Evolutionary conservation across 2,113 vertebrate species (phyloP).

Genomic region (Leucosticte australis): DNA sequence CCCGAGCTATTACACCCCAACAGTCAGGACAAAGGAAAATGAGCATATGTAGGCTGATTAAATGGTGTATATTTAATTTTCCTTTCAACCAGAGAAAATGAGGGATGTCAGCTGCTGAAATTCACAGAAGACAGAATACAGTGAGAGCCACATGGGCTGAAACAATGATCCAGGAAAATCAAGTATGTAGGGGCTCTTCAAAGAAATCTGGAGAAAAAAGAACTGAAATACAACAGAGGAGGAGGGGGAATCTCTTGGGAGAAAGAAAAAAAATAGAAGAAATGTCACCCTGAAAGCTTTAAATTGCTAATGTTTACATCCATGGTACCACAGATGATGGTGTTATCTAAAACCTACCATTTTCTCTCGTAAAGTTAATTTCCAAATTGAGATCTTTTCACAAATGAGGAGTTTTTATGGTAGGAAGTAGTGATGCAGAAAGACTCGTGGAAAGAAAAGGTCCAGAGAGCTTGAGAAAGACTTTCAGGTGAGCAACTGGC

Average conservation of each 20-base stretch:
- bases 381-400: fast-evolving
- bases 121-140: not conserved
- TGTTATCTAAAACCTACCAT: not conserved
- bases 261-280: not conserved
- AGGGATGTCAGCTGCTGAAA: slow-evolving; percentile 24
- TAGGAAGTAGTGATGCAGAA: not conserved
- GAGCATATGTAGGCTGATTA: not conserved
- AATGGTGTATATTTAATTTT: slow-evolving; percentile 36
- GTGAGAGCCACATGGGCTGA: not conserved
- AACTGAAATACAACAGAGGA: not conserved
- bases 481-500: not conserved
- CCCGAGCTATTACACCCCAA: slow-evolving; percentile 6
- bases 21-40: not conserved
- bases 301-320: not conserved
- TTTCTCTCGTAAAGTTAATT: not conserved
- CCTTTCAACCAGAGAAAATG: slow-evolving; percentile 12
- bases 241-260: not conserved
- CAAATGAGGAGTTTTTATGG: not conserved
- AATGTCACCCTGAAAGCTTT: not conserved
- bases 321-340: fast-evolving
- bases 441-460: not conserved
- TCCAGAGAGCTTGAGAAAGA: not conserved
- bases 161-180: not conserved
- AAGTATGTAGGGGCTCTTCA: not conserved
- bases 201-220: not conserved